Base-by-base conservation (phyloP, 1,140 invertebrate species). In the Bicyclus anynana region DNA sequence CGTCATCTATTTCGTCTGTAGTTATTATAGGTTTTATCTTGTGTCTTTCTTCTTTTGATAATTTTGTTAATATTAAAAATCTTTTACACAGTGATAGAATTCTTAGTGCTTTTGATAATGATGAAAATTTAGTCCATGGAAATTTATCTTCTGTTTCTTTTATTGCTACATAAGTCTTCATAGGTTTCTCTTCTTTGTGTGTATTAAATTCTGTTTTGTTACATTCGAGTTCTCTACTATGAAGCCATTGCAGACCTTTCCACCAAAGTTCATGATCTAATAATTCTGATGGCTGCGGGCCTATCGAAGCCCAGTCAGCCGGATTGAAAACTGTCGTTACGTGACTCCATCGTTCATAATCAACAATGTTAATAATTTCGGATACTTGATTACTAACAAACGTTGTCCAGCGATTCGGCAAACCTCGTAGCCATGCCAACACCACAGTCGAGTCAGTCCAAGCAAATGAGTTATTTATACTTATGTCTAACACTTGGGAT, bases 371-470 rank as follows among this genome's bases (percentile, higher is more conserved):
- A 18, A 51, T 18, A 17, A 59, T 59, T n/a, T 61, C 67, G 18
- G 21, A 47, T 5, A 79, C 9, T 63, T 57, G 10, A 62, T 54
- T 12, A 68, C 13, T 42, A 10, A 55, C 52, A 48, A 54, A 61
- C 1, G 53, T 37, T 21, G 13, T 47, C 53, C 52, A 61, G 14
- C 51, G 29, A 13, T 14, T 55, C 4, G 40, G 5, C 1, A n/a
- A 14, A 17, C 53, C 53, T 5, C 17, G 50, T 14, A 88, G 54
- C 84, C 84, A 89, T 12, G 59, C 59, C 14, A 89, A 50, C 2
- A 81, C 78, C 0, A 89, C 77, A 1, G 72, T 83, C 1, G 84
- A 85, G 51, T 90, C 82, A 0, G 69, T 73, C 79, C 80, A 89
- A 6, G 44, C 67, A 46, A 54, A 40, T 16, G 75, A 40, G 14